Base-by-base conservation (phyloP, 2,113 vertebrate genomes). In the Calypte anna region DNA sequence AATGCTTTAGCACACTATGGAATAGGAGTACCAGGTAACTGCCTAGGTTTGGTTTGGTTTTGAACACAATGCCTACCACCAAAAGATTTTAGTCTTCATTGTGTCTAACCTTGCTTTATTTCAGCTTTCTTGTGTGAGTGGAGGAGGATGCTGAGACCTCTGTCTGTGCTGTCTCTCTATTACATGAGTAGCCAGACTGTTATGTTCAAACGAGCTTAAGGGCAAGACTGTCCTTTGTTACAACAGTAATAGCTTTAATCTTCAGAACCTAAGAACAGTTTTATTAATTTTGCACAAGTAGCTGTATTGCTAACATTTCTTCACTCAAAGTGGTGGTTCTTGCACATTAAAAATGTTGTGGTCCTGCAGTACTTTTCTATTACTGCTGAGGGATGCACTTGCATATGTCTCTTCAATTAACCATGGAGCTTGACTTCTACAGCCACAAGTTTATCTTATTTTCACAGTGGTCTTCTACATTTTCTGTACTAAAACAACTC, bases 1-100 rank as follows among this genome's bases (percentile, higher is more conserved):
- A 43, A 28, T 0, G 0, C 4, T 55, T 53, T 17, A 63, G 43
- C 24, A 22, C 6, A 31, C 17, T 28, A 7, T 13, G 6, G 36
- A 24, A 4, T 6, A 48, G 43, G 22, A 48, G 10, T 9, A 51
- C 23, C 22, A 54, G 19, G 16, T 16, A n/a, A n/a, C 33, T 33
- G 20, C n/a, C 23, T 10, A 13, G 20, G 3, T 48, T 53, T 53
- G 12, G 5, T 22, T 75, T 27, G 18, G n/a, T 12, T 63, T 54
- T 31, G 19, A 38, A 40, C 64, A 63, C 18, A 5, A 4, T 31
- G 23, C 40, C 21, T 30, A 14, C 25, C 31, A 20, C 30, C 48
- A 27, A 14, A 33, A 53, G 43, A 12, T 46, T 58, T 27, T 18
- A 3, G 4, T 38, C 23, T 38, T 62, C 14, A 21, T 69, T 12